Evolutionary conservation across 2,888 invertebrate species (phyloP), one percentile per base, ranked within the genome.

Genomic region (Isotomurus palustris): DNA sequence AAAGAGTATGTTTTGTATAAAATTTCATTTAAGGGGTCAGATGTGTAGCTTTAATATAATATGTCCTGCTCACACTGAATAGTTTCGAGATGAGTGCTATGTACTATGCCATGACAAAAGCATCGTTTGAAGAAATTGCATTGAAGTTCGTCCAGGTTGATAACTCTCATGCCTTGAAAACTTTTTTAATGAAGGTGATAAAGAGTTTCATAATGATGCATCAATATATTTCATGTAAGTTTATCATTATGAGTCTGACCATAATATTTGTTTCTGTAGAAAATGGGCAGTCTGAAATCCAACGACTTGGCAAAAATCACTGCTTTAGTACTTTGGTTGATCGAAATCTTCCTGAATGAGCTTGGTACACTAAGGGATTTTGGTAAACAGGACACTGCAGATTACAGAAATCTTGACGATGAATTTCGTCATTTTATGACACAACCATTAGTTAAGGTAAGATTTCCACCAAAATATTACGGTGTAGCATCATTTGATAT

Each of bases 41-140:
- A 14, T 38, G 38, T 8, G 14, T 38, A 8, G n/a, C n/a, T n/a
- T n/a, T n/a, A n/a, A n/a, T n/a, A n/a, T n/a, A n/a, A n/a, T n/a
- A n/a, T n/a, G n/a, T n/a, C n/a, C n/a, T n/a, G n/a, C n/a, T n/a
- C n/a, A n/a, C n/a, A 22, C 21, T 17, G 58, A 68, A 22, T 52
- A 80, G 80, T 50, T 94, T 85, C 71, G 83, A 86, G 58, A 82
- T 83, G 68, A 92, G 93, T 74, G 97, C 97, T 0, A 80, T 84
- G 70, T 83, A 88, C 67, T 96, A 87, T 74, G 92, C 96, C 0
- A 86, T 91, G 71, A 93, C 95, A 0, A 85, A 88, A 71, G 87
- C 88, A 40, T 88, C 93, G 21, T 96, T 99, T 74, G 97, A 97
- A 78, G 91, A 91, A 70, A 85, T 96, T 35, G 90, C 94, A 53